Evolutionary conservation across 2,797 vertebrate genomes (phyloP).

Genomic region (Sciaenops ocellatus): DNA sequence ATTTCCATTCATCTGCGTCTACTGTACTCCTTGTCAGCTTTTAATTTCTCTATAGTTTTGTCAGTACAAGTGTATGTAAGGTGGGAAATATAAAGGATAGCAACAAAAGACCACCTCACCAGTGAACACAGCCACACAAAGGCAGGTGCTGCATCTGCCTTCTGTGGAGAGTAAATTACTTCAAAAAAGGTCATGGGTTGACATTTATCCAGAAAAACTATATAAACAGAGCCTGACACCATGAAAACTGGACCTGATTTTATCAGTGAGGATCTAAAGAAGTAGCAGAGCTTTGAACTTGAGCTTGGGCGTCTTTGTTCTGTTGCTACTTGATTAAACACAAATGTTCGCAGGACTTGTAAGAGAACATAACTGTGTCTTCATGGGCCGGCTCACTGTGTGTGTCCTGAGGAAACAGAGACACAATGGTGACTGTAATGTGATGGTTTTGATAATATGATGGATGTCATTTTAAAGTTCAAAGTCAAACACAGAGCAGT

Average conservation of each 20-base stretch:
- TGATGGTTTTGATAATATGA: conserved; percentile 39
- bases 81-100: conserved; percentile 40
- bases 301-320: conserved; percentile 53
- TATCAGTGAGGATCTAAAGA: conserved; percentile 64
- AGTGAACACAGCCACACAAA: conserved; percentile 56
- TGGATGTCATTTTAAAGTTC: conserved; percentile 45
- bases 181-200: conserved; percentile 85
- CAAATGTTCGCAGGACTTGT: conserved; percentile 37
- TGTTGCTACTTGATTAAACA: conserved; percentile 67
- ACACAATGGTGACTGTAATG: neutral
- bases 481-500: conserved; percentile 33
- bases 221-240: conserved; percentile 68
- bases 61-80: neutral
- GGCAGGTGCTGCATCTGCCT: conserved; percentile 53
- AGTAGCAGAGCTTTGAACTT: conserved; percentile 63
- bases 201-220: conserved; percentile 85
- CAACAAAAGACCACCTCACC: conserved; percentile 51
- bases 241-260: conserved; percentile 65
- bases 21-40: neutral
- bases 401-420: conserved; percentile 24
- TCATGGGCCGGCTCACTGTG: neutral
- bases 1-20: neutral
- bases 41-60: neutral
- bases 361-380: conserved; percentile 36
- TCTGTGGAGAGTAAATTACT: conserved; percentile 79